phyloP scores from a whole-genome alignment of 2,888 invertebrate genomes.

The Agrotis exclamationis region DNA sequence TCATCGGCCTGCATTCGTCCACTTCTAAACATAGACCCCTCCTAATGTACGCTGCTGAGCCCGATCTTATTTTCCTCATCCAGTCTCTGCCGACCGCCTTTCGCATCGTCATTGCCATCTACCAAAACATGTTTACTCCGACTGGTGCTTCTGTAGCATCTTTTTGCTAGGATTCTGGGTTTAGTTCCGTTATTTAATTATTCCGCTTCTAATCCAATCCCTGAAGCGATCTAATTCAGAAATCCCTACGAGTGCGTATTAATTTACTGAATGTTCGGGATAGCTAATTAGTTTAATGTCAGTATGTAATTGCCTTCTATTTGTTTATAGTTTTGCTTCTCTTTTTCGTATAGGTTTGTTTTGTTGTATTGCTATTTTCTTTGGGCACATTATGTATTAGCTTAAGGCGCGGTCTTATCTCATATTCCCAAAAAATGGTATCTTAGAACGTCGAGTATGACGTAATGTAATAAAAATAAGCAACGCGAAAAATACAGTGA shows the following conservation, averaged over 20 bases:
- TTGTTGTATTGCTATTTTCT: neutral
- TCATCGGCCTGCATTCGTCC: too few relatives aligned
- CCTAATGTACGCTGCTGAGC: too few relatives aligned
- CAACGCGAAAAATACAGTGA: too few relatives aligned
- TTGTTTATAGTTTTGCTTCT: slow-evolving; percentile 23
- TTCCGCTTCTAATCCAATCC: slow-evolving; percentile 56
- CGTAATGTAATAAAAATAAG: too few relatives aligned
- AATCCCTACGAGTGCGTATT: slow-evolving; percentile 59
- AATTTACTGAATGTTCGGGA: slow-evolving; percentile 54
- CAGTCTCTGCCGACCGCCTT: too few relatives aligned
- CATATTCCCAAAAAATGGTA: too few relatives aligned
- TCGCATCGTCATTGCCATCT: too few relatives aligned
- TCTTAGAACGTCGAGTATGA: too few relatives aligned
- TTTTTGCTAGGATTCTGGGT: neutral
- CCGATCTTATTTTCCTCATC: too few relatives aligned
- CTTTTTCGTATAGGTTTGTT: neutral
- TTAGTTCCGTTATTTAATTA: slow-evolving; percentile 62
- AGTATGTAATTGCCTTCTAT: slow-evolving; percentile 43
- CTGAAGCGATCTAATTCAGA: slow-evolving; percentile 56
- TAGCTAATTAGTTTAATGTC: slow-evolving; percentile 58
- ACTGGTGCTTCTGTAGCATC: slow-evolving; percentile 23
- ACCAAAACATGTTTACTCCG: neutral
- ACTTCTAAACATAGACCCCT: too few relatives aligned
- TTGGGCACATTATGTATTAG: neutral
- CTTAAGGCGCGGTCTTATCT: too few relatives aligned